Percentiles rank a stretch among this genome's conserved stretches.
Evolutionary conservation across 2,113 vertebrate genomes (phyloP).

Genomic region (Corynorhinus townsendii): DNA sequence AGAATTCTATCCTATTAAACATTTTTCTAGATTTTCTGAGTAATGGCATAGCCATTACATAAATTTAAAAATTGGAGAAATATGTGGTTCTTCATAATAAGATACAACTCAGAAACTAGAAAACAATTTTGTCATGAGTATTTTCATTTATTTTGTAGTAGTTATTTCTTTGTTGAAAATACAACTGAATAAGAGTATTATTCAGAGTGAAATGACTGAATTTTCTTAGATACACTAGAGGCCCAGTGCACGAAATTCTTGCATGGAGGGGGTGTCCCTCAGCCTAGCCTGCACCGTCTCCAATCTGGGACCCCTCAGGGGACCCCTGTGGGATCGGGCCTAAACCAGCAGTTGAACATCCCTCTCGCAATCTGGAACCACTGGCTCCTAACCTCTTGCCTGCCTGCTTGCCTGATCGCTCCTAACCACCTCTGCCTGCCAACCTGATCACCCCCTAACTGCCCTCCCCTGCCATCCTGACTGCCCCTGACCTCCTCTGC

Average conservation of each 20-base stretch:
- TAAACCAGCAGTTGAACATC: too few relatives aligned
- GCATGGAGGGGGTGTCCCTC: too few relatives aligned
- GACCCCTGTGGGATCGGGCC: too few relatives aligned
- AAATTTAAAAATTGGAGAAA: not conserved
- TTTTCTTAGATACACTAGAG: not conserved
- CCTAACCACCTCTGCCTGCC: too few relatives aligned
- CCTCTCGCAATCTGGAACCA: fast-evolving
- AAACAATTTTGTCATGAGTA: not conserved
- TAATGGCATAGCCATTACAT: not conserved
- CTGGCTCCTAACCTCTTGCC: too few relatives aligned
- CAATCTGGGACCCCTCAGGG: too few relatives aligned
- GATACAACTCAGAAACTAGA: not conserved
- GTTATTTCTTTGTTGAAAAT: not conserved
- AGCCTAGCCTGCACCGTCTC: too few relatives aligned
- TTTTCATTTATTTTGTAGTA: not conserved
- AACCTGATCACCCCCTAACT: too few relatives aligned
- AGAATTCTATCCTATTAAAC: not conserved
- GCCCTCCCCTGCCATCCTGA: too few relatives aligned
- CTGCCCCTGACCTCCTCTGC: too few relatives aligned
- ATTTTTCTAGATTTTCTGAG: not conserved
- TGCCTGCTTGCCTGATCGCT: too few relatives aligned
- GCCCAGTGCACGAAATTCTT: too few relatives aligned
- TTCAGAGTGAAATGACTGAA: not conserved
- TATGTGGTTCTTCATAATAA: not conserved
- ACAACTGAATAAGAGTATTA: not conserved